phyloP scores from a whole-genome alignment of 2,888 invertebrate genomes.

The Notocelia uddmanniana region DNA sequence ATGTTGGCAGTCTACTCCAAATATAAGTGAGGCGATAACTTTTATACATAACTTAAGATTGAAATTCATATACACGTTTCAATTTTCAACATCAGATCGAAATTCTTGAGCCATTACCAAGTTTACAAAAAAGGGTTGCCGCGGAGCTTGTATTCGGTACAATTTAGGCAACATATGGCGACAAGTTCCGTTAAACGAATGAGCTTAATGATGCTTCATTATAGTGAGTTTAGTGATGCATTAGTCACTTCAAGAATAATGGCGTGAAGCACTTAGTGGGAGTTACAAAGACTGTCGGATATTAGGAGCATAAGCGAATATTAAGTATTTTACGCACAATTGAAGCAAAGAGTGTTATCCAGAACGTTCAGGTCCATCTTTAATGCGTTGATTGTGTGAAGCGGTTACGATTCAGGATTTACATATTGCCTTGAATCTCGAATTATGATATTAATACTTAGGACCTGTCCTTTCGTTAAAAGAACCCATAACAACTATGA shows the following conservation, averaged over 20 bases:
- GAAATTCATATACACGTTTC: not conserved
- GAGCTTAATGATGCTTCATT: conserved; percentile 63
- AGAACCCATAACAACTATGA: not conserved
- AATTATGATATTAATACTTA: not conserved
- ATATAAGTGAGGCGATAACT: too few species aligned
- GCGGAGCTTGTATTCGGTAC: conserved; percentile 48
- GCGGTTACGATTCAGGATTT: not conserved
- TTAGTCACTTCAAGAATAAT: conserved; percentile 53
- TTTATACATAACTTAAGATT: not conserved
- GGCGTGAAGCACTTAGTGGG: conserved; percentile 36
- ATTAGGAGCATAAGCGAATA: conserved; percentile 25
- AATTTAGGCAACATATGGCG: conserved; percentile 60
- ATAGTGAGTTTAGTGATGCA: conserved; percentile 68
- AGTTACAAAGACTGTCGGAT: conserved; percentile 21
- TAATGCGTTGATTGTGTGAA: not conserved
- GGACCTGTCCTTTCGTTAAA: not conserved
- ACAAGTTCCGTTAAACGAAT: conserved; percentile 54
- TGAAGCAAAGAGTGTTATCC: not conserved
- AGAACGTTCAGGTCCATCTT: not conserved
- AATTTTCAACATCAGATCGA: not conserved
- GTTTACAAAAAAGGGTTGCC: conserved; percentile 36
- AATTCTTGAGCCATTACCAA: conserved; percentile 23
- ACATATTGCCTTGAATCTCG: too few species aligned
- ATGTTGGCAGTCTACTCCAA: too few species aligned
- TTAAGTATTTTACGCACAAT: not conserved